Conservation (phyloP, 2,113 vertebrate species). For the Haplochromis burtoni region DNA sequence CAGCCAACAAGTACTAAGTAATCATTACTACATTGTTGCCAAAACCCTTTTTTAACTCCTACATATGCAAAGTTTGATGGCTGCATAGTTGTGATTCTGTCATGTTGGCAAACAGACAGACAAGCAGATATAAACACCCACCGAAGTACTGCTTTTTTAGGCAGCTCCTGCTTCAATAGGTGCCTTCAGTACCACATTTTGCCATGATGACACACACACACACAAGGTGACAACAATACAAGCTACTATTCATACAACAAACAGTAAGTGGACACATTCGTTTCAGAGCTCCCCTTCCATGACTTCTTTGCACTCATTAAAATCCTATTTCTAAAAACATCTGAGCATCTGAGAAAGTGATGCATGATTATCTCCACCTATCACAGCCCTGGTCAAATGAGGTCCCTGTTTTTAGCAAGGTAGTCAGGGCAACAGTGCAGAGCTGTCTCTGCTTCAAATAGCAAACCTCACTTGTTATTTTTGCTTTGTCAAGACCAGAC, state of each 20-base stretch:
- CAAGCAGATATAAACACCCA: not conserved
- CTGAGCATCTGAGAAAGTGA: not conserved
- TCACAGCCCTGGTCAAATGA: not conserved
- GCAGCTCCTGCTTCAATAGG: not conserved
- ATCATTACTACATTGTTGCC: not conserved
- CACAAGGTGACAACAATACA: not conserved
- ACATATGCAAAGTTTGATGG: not conserved
- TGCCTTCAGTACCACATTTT: not conserved
- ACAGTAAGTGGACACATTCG: not conserved
- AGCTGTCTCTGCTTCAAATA: not conserved
- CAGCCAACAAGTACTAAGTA: not conserved
- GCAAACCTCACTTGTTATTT: not conserved
- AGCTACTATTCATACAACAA: not conserved
- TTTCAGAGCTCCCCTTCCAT: not conserved
- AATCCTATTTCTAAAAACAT: not conserved
- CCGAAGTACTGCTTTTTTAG: not conserved
- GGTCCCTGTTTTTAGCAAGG: not conserved
- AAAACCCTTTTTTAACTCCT: not conserved
- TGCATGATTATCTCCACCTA: not conserved
- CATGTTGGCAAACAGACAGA: not conserved
- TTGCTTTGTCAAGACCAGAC: not conserved
- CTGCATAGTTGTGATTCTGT: not conserved
- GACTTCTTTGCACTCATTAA: slow-evolving; percentile 12
- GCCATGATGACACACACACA: not conserved
- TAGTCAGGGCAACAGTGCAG: not conserved